Conservation (phyloP, 2,888 invertebrate species). For the Brachypalpus laphriformis region DNA sequence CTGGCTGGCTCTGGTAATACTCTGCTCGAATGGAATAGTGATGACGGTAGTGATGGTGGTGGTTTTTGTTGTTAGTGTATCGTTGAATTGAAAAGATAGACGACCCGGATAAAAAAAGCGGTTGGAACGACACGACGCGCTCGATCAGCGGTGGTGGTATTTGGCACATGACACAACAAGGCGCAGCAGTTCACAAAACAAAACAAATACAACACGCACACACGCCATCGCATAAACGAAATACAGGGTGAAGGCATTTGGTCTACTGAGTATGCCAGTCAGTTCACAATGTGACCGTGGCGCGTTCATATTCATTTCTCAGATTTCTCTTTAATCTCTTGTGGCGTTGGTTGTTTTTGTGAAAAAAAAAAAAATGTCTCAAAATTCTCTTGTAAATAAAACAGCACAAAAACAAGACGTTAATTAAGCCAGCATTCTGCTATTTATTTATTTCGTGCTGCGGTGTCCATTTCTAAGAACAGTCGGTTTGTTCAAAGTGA, state of each 20-base stretch:
- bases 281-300: conserved; percentile 70
- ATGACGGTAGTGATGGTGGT: conserved; percentile 30
- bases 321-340: conserved; percentile 12
- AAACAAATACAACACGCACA: conserved; percentile 67
- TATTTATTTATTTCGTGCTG: background rate
- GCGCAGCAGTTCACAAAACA: conserved; percentile 62
- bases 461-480: background rate
- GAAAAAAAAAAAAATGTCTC: conserved; percentile 14
- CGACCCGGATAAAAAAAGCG: conserved; percentile 66
- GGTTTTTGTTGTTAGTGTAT: conserved; percentile 23
- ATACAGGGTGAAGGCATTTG: conserved; percentile 62
- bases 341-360: conserved; percentile 9
- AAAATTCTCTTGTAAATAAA: conserved; percentile 10
- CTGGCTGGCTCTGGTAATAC: conserved; percentile 19
- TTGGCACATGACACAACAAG: conserved; percentile 70
- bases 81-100: conserved; percentile 59
- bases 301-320: conserved; percentile 54
- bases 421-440: conserved; percentile 22
- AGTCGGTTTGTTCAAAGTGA: conserved; percentile 36
- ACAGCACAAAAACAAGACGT: conserved; percentile 21
- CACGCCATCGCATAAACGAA: conserved; percentile 42
- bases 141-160: conserved; percentile 64
- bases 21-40: conserved; percentile 22
- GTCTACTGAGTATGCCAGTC: conserved; percentile 56
- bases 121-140: conserved; percentile 59